Base-by-base conservation (phyloP, 2,888 invertebrate genomes). In the Leptothorax acervorum region DNA sequence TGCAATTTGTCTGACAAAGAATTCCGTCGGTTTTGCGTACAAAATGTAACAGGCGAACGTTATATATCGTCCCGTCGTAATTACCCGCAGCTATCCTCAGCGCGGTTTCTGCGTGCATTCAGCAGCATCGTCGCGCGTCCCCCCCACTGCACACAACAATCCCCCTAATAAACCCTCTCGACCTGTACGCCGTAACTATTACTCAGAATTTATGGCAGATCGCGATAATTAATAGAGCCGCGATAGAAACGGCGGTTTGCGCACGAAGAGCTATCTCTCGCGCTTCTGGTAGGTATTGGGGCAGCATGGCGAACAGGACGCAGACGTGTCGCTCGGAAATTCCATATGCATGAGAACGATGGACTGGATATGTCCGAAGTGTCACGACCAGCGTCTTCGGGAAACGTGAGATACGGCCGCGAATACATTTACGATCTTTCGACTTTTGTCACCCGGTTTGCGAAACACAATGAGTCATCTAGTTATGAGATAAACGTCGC, bases 171-270 rank as follows among this genome's bases (percentile, higher is more conserved):
- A 89, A 88, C 89, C 88, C 85, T 68, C 73, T 60, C 79, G 79
- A 81, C 79, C 79, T 81, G 73, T 28, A 60, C 60, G 79, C 74
- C 68, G 70, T 82, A 89, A 90, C 87, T 90, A 90, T 90, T 92
- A 92, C 91, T 91, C 86, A 83, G 90, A 93, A 93, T 93, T 93
- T 92, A 93, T 92, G 92, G 91, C 89, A 92, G 91, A 92, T 92
- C 90, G 88, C 85, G 91, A 90, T 93, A 93, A 93, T 93, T 93
- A 93, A 93, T 93, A 92, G 93, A 93, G 90, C 84, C 85, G 83
- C 85, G 90, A 86, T 88, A 89, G 87, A 90, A 86, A 86, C 83
- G 51, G 76, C 82, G 62, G 84, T 76, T 78, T 55, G 76, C 63
- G 48, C 83, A 88, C 84, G 90, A 89, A 87, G 89, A 89, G 88